Percentiles rank a stretch among this genome's conserved stretches.
phyloP scores from a whole-genome alignment of 1,140 invertebrate genomes.

The Halesus radiatus region DNA sequence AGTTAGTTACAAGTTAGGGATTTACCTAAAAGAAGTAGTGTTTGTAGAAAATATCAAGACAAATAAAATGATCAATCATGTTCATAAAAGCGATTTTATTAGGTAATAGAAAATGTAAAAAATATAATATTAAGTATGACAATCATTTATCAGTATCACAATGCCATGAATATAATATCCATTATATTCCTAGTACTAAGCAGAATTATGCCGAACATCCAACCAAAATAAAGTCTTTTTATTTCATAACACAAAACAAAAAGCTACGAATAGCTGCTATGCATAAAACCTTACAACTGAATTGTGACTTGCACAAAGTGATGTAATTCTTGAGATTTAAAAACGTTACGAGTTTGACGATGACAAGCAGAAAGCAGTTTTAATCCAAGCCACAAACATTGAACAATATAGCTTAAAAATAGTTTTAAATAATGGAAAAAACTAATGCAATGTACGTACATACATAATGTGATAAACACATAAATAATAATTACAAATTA shows the following conservation, averaged over 20 bases:
- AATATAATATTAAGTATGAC: conserved; percentile 35
- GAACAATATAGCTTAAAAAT: not conserved
- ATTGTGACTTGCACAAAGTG: too few species aligned
- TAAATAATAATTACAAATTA: not conserved
- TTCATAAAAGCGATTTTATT: conserved; percentile 41
- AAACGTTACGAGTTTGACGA: too few species aligned
- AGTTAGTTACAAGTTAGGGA: too few species aligned
- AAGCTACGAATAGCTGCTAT: not conserved
- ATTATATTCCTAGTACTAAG: conserved; percentile 32
- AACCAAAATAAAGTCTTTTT: not conserved
- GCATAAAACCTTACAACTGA: too few species aligned
- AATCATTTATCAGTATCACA: conserved; percentile 43
- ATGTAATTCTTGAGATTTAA: too few species aligned
- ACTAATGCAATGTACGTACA: too few species aligned
- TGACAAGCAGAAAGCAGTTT: too few species aligned
- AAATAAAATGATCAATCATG: not conserved
- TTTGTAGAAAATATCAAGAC: not conserved
- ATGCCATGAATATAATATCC: conserved; percentile 17
- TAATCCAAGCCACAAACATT: not conserved
- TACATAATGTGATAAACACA: not conserved
- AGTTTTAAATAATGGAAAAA: too few species aligned
- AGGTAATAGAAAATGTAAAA: conserved; percentile 44
- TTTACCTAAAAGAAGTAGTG: too few species aligned
- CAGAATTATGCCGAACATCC: conserved; percentile 3
- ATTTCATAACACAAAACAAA: conserved; percentile 3